Percentiles rank a stretch among this genome's conserved stretches.
These are phyloP conservation scores for Dicrostonyx torquatus DNA, from an alignment of 2,797 vertebrate genomes.

Conservation along the genomic window DNA sequence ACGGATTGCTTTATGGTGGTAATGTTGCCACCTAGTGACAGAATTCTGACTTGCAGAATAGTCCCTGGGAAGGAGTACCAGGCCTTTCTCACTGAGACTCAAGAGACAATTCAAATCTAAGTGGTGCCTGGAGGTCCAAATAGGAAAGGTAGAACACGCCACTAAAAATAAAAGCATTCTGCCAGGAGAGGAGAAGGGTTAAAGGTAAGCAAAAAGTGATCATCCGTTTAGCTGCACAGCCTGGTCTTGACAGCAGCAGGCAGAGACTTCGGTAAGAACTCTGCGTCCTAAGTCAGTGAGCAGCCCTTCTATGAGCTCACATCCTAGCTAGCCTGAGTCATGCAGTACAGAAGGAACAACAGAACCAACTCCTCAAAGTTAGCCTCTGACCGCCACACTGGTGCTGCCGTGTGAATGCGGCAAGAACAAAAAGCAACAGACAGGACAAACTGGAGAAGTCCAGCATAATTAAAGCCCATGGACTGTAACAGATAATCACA, in stretches of 20 bases:
- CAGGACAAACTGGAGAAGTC: neutral
- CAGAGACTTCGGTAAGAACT: neutral
- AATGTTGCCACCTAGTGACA: neutral
- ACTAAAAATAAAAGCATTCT: neutral
- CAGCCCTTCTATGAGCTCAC: neutral
- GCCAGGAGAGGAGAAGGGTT: neutral
- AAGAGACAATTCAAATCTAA: neutral
- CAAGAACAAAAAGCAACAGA: neutral
- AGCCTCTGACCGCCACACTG: neutral
- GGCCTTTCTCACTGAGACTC: neutral
- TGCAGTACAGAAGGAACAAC: neutral
- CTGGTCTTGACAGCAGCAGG: neutral
- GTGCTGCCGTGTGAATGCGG: accelerated
- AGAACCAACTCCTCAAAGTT: neutral
- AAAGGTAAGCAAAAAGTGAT: neutral
- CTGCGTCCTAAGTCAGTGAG: neutral
- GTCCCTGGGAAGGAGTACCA: neutral
- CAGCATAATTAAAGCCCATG: neutral
- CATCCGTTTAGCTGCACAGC: neutral
- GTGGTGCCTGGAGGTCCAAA: neutral
- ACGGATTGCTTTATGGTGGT: neutral
- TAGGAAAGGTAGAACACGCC: neutral
- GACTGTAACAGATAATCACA: neutral
- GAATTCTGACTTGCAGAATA: neutral
- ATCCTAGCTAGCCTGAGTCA: neutral